These are phyloP conservation scores for Bathynomus jamesi DNA, from an alignment of 1,140 invertebrate genomes.

Conservation along the genomic window DNA sequence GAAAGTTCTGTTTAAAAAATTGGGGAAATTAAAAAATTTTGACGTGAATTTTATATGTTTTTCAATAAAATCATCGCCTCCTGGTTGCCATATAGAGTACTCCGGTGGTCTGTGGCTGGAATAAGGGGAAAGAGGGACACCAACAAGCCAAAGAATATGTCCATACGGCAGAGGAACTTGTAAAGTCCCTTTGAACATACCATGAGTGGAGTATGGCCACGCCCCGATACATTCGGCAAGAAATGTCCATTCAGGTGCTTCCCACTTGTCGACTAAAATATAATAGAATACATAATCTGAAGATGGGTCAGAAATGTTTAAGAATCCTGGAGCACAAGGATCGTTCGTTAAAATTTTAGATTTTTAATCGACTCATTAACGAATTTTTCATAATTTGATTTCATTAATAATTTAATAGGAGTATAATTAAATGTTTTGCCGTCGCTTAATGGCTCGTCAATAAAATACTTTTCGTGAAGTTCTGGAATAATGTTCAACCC, in stretches of 20 bases:
- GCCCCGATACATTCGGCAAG: background rate
- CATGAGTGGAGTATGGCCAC: background rate
- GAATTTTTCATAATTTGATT: background rate
- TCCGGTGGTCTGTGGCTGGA: background rate
- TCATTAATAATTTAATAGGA: background rate
- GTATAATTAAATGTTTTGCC: background rate
- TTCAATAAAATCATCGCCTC: background rate
- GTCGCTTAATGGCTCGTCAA: background rate
- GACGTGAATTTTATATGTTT: background rate
- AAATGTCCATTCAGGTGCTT: background rate
- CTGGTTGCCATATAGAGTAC: background rate
- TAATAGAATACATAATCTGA: background rate
- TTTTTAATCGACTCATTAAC: background rate
- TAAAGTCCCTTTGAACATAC: background rate
- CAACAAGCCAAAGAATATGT: background rate
- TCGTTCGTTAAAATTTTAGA: background rate
- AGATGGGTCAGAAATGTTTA: background rate
- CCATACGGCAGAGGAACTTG: background rate
- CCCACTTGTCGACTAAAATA: background rate
- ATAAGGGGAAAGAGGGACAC: background rate
- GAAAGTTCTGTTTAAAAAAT: background rate
- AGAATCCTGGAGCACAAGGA: background rate
- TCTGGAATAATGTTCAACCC: background rate
- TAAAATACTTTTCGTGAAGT: background rate
- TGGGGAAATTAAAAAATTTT: background rate